Percentiles rank a stretch among this genome's conserved stretches.
These are phyloP conservation scores for Peromyscus aztecus DNA, from an alignment of 2,797 vertebrate species.

Conservation along the genomic window DNA sequence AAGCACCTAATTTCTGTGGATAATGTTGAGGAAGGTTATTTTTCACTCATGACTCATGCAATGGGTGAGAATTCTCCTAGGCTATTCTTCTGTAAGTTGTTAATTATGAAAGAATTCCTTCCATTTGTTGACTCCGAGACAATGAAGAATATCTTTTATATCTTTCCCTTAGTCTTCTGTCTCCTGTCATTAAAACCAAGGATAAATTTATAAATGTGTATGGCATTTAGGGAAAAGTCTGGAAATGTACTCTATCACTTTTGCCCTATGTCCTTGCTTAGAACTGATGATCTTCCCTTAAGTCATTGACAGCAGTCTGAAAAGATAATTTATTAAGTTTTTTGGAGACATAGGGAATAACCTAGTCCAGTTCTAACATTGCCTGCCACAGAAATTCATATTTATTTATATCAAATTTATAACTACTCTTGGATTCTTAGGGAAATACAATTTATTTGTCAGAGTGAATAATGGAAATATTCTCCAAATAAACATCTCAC, in stretches of 20 bases:
- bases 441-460: neutral
- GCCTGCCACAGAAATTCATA: neutral
- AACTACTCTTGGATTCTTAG: neutral
- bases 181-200: neutral
- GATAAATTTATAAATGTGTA: neutral
- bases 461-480: neutral
- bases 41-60: neutral
- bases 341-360: neutral
- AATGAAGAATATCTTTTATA: neutral
- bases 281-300: neutral
- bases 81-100: neutral
- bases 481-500: slow-evolving; percentile 23
- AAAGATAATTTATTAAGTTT: neutral
- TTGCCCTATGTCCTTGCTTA: neutral
- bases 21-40: neutral
- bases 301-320: neutral
- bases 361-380: neutral
- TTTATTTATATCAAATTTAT: no score
- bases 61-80: neutral
- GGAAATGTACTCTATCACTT: rapidly evolving
- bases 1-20: neutral
- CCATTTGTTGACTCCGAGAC: neutral
- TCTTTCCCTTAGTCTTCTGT: neutral
- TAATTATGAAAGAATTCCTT: neutral
- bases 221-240: neutral